phyloP scores from a whole-genome alignment of 92 coral and sea anemone genomes.

The Montipora capitata region DNA sequence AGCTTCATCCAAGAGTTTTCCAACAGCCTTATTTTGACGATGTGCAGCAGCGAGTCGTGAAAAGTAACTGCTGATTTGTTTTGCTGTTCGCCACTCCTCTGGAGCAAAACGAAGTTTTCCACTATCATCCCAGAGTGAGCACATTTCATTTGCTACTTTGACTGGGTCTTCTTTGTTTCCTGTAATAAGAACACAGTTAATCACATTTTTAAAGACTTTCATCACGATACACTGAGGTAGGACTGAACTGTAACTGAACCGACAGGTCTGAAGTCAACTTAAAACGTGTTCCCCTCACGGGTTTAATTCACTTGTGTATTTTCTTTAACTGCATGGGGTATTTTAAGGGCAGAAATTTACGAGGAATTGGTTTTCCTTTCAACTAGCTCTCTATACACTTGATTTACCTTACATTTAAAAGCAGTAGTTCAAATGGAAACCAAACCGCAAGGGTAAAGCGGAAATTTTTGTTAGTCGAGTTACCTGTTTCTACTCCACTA shows the following conservation, averaged over 20 bases:
- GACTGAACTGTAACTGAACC: background rate
- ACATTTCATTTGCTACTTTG: too few species aligned
- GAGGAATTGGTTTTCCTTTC: constrained; percentile 1
- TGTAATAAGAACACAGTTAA: too few species aligned
- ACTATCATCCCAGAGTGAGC: too few species aligned
- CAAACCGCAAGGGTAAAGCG: constrained; percentile 13
- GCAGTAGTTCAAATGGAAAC: constrained; percentile 4
- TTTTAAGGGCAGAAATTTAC: background rate
- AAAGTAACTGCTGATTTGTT: background rate
- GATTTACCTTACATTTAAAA: background rate
- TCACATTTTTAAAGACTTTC: too few species aligned
- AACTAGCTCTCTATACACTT: constrained; percentile 6
- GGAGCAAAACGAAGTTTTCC: too few species aligned
- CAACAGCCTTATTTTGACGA: background rate
- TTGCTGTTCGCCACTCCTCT: too few species aligned
- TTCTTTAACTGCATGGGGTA: background rate
- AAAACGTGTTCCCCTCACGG: background rate
- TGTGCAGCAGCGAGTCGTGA: constrained; percentile 2
- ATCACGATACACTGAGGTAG: background rate
- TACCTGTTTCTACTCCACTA: constrained; percentile 28
- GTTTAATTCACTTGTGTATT: background rate
- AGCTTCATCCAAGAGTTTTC: constrained; percentile 1
- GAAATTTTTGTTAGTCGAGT: background rate
- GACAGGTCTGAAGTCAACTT: background rate
- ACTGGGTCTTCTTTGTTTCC: too few species aligned